Conservation (phyloP, 1,140 invertebrate genomes). For the Eupristina koningsbergeri region DNA sequence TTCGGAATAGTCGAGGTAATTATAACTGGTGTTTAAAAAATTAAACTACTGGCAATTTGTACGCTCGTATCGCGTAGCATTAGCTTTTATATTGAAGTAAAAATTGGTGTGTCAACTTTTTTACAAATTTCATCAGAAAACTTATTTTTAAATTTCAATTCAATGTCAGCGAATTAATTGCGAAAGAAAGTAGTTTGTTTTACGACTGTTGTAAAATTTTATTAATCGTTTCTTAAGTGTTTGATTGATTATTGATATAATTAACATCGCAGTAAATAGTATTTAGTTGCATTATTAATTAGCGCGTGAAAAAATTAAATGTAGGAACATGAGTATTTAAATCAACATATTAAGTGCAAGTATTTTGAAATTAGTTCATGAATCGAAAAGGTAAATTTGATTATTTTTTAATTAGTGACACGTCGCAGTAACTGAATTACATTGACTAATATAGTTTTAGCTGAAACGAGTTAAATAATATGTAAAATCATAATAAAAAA, state of each 20-base stretch:
- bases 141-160: conserved; percentile 12
- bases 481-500: background rate
- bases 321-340: background rate
- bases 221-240: background rate
- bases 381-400: background rate
- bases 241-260: background rate
- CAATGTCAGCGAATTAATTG: background rate
- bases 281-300: background rate
- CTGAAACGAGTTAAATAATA: background rate
- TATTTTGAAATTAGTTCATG: background rate
- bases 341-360: background rate
- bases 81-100: background rate
- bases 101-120: background rate
- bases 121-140: background rate
- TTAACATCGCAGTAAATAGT: background rate
- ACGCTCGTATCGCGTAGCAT: too few relatives aligned
- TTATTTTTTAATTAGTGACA: background rate
- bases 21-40: too few relatives aligned
- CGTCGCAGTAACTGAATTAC: background rate
- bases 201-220: background rate
- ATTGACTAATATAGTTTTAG: background rate
- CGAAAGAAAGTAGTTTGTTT: conserved; percentile 6
- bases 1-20: too few relatives aligned
- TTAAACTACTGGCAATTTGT: background rate
- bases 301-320: background rate